phyloP scores from a whole-genome alignment of 2,797 vertebrate species.

The Sebastes taczanowskii region DNA sequence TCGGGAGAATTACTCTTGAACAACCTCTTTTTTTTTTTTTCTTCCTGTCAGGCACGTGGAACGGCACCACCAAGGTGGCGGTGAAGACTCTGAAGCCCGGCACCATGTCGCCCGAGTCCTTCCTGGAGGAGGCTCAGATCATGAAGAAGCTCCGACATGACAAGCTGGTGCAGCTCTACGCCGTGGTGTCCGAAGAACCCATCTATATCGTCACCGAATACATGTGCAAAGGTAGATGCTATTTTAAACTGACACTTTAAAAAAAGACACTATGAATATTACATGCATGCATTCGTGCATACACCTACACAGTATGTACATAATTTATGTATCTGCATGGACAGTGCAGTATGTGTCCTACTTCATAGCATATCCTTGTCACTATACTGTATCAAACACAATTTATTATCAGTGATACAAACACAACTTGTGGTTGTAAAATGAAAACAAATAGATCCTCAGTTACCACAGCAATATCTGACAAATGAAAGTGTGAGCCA shows the following conservation, averaged over 20 bases:
- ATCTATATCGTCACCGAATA: conserved; percentile 98
- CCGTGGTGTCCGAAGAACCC: conserved; percentile 97
- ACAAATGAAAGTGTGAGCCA: conserved; percentile 18
- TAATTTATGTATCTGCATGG: conserved; percentile 43
- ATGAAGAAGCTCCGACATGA: conserved; percentile 99
- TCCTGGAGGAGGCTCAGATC: conserved; percentile 98
- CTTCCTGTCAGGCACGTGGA: conserved; percentile 91
- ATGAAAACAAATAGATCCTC: background rate
- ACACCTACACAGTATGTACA: conserved; percentile 13
- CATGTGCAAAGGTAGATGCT: conserved; percentile 94
- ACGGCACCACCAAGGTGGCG: conserved; percentile 98
- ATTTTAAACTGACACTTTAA: background rate
- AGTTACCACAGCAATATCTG: conserved; percentile 16
- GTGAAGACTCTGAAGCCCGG: conserved; percentile 99
- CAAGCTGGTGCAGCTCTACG: conserved; percentile 97
- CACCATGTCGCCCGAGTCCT: conserved; percentile 98
- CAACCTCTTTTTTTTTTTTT: background rate
- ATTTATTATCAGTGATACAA: background rate
- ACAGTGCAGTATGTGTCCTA: conserved; percentile 10
- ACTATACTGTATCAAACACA: background rate
- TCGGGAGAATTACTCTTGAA: background rate
- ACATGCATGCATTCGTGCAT: conserved; percentile 7
- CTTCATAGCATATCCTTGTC: background rate
- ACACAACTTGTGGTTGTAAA: background rate
- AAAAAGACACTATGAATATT: conserved; percentile 39